Conservation (phyloP, 2,113 vertebrate species). For the Haplochromis vanheusdeni region DNA sequence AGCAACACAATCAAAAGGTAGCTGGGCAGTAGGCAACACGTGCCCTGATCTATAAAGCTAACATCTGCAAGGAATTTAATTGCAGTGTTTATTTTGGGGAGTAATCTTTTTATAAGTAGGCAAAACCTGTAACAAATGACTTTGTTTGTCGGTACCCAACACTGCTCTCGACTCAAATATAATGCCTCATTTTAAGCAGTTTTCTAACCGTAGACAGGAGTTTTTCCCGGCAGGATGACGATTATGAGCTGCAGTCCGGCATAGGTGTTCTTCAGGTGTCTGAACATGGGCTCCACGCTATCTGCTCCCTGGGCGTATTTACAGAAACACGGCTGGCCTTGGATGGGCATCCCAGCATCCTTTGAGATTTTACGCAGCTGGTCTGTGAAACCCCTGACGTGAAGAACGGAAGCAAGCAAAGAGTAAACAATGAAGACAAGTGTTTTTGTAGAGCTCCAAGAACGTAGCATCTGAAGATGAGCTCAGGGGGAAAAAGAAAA, state of each 20-base stretch:
- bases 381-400: slow-evolving; percentile 87
- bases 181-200: not conserved
- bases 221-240: slow-evolving; percentile 95
- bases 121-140: not conserved
- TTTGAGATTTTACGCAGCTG: slow-evolving; percentile 97
- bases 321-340: slow-evolving; percentile 97
- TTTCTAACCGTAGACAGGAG: slow-evolving; percentile 82
- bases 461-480: not conserved
- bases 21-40: not conserved
- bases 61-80: not conserved
- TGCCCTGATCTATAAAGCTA: not conserved
- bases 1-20: not conserved
- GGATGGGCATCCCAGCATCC: slow-evolving; percentile 95
- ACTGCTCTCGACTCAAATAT: not conserved
- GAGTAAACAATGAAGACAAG: not conserved
- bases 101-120: not conserved
- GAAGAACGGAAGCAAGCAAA: not conserved
- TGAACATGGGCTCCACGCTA: slow-evolving; percentile 98
- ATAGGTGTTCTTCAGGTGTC: slow-evolving; percentile 99
- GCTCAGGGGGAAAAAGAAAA: rapidly evolving
- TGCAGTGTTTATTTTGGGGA: not conserved
- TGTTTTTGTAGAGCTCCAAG: not conserved
- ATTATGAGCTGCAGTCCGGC: slow-evolving; percentile 97
- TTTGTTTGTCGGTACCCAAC: not conserved
- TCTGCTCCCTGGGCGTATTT: slow-evolving; percentile 97